Evolutionary conservation across 2,888 invertebrate species (phyloP).

Genomic region (Drosophila mayaguana): DNA sequence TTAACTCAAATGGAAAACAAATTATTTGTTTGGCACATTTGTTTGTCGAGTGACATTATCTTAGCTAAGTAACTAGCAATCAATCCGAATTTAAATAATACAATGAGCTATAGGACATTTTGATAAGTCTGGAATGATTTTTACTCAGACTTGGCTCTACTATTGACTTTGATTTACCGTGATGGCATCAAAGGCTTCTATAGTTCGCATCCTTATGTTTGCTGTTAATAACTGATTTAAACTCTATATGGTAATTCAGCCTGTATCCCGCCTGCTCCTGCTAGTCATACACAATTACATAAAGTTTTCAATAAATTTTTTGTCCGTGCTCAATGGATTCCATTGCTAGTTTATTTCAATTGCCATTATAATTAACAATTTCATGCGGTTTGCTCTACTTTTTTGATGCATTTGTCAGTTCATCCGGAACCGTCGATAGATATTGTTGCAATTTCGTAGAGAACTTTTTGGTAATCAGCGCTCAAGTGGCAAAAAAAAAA

Average conservation of each 20-base stretch:
- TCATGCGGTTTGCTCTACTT: slow-evolving; percentile 52
- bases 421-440: slow-evolving; percentile 18
- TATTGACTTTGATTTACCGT: neutral
- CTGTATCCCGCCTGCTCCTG: neutral
- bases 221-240: no score
- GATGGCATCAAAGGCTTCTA: neutral
- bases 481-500: slow-evolving; percentile 36
- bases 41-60: neutral
- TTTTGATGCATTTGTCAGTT: slow-evolving; percentile 9
- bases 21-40: neutral
- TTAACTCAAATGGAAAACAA: neutral
- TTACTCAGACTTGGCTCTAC: neutral
- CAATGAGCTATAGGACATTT: no score
- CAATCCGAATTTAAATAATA: neutral
- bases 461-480: slow-evolving; percentile 26
- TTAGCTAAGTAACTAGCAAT: neutral
- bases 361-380: slow-evolving; percentile 75
- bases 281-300: neutral
- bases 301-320: neutral
- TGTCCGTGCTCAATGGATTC: neutral
- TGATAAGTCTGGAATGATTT: no score
- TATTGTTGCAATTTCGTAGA: slow-evolving; percentile 4
- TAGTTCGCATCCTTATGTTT: neutral
- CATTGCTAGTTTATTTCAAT: slow-evolving; percentile 59
- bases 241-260: neutral